Evolutionary conservation across 2,888 invertebrate species (phyloP).

Genomic region (Cabera pusaria): DNA sequence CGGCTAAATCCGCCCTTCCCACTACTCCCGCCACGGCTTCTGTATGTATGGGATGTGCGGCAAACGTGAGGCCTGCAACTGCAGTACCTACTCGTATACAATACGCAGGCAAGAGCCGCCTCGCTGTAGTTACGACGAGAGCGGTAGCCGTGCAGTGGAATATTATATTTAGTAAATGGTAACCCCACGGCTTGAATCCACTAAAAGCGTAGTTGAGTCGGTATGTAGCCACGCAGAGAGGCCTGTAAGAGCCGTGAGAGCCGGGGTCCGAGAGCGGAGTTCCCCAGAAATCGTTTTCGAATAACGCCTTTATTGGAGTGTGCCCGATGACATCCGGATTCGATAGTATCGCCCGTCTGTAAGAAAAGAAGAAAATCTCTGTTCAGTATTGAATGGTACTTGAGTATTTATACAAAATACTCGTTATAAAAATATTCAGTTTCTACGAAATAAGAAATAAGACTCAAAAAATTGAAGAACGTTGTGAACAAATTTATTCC

Average conservation of each 20-base stretch:
- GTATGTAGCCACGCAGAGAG: slow-evolving; percentile 94
- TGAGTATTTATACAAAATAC: too few relatives aligned
- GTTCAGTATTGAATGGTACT: too few relatives aligned
- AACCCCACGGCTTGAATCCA: slow-evolving; percentile 91
- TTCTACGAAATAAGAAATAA: too few relatives aligned
- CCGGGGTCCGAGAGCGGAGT: slow-evolving; percentile 96
- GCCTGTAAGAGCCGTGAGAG: slow-evolving; percentile 98
- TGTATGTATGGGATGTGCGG: slow-evolving; percentile 97
- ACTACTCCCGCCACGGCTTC: slow-evolving; percentile 98
- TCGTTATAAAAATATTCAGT: too few relatives aligned
- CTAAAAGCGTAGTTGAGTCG: slow-evolving; percentile 91
- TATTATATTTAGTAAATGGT: slow-evolving; percentile 93
- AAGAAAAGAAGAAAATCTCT: slow-evolving; percentile 46
- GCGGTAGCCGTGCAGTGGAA: slow-evolving; percentile 94
- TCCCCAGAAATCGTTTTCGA: slow-evolving; percentile 99
- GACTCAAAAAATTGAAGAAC: too few relatives aligned
- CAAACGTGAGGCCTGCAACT: slow-evolving; percentile 93
- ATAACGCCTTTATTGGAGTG: slow-evolving; percentile 91
- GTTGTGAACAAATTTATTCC: too few relatives aligned
- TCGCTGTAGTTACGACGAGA: slow-evolving; percentile 90
- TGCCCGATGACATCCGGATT: slow-evolving; percentile 96
- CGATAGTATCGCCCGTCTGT: slow-evolving; percentile 96
- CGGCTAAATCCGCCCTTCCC: slow-evolving; percentile 96
- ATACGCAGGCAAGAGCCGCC: slow-evolving; percentile 86
- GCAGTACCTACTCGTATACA: slow-evolving; percentile 87